Evolutionary conservation across 2,888 invertebrate species (phyloP), one percentile per base, ranked within the genome.

Genomic region (Capitulum mitella): DNA sequence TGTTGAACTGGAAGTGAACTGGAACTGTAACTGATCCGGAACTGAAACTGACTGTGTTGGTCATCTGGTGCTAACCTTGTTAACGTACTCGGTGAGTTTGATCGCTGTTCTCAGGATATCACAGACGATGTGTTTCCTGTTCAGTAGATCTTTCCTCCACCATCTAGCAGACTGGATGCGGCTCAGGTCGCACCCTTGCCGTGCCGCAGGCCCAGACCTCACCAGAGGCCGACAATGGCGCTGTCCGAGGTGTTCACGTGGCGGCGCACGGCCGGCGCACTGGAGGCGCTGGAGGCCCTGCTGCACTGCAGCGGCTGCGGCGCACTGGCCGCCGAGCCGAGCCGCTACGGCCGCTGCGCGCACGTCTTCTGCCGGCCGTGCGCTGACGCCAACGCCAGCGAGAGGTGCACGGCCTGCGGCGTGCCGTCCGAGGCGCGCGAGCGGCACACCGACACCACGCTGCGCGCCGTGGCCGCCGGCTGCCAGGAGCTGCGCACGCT

Each of bases 231-330:
- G n/a, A n/a, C n/a, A n/a, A 74, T 74, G 74, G 40, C 74, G n/a
- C 74, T 74, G 40, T 74, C 74, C 0, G 74, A 74, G 40, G 74
- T 43, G 74, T 74, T 74, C 74, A n/a, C 6, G 12, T 74, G 74
- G 74, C 37, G n/a, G 2, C 40, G 74, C n/a, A 74, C 74, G 5
- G 43, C 26, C n/a, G 43, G 2, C 2, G 74, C 74, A 22, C 74
- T 74, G 0, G n/a, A 29, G 8, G 40, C 74, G 26, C 74, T 74
- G 40, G 74, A 74, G n/a, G n/a, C 12, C 2, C 74, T 74, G 74
- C 74, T 74, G 74, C 74, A 43, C 74, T 74, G 74, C 43, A 26
- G 43, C n/a, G 74, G 37, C n/a, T 74, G 74, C n/a, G 37, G 40
- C 40, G n/a, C n/a, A 12, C 40, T 74, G 40, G n/a, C 26, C 40